A percentile compares a stretch with the other conserved stretches of the same genome.
phyloP scores from a whole-genome alignment of 1,140 invertebrate species.

The Vanessa tameamea region DNA sequence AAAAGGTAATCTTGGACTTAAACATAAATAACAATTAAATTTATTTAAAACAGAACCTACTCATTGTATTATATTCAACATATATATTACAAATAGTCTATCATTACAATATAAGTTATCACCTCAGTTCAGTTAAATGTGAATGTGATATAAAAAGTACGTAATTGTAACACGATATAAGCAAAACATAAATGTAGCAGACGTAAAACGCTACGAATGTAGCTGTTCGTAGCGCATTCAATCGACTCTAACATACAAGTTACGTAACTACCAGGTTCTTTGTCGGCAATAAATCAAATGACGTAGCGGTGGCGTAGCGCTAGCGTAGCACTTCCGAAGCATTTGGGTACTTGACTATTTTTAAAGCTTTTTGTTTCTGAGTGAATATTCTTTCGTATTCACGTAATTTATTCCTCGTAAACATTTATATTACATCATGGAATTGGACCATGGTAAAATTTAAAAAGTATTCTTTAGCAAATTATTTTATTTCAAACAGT shows the following conservation, averaged over 20 bases:
- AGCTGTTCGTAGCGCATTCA: constrained; percentile 6
- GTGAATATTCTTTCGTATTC: background rate
- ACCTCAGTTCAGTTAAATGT: no score
- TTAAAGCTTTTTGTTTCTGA: constrained; percentile 10
- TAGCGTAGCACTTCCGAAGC: constrained; percentile 13
- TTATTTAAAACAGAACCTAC: no score
- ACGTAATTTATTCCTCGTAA: background rate
- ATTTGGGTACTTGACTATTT: constrained; percentile 16
- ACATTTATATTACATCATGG: background rate
- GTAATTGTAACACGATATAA: no score
- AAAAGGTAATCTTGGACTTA: no score
- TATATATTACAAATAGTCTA: no score
- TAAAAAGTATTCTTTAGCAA: no score
- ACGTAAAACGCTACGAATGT: constrained; percentile 3
- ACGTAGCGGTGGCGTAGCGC: constrained; percentile 16
- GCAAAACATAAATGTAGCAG: background rate
- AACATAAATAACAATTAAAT: no score
- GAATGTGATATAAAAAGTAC: no score
- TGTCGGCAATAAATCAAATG: constrained; percentile 25
- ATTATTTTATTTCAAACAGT: no score
- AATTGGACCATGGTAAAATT: background rate
- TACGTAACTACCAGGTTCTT: constrained; percentile 18
- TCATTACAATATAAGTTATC: no score
- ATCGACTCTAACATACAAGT: constrained; percentile 1
- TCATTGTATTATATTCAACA: no score